Percentiles rank a stretch among this genome's conserved stretches.
These are phyloP conservation scores for Megaceryle torquata DNA, from an alignment of 2,113 vertebrate species.

Conservation along the genomic window DNA sequence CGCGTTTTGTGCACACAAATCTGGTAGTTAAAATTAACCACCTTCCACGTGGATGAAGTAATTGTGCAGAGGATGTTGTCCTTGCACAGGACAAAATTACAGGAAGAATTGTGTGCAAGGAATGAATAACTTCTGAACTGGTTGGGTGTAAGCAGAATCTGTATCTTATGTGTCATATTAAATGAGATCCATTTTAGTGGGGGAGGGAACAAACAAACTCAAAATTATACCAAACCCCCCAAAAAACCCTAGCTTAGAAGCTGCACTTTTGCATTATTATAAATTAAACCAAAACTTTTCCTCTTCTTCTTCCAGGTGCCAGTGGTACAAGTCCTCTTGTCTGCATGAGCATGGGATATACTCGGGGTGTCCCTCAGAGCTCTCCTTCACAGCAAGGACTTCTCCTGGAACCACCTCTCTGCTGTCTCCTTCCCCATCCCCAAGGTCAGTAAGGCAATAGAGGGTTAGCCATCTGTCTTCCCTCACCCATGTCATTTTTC, in stretches of 20 bases:
- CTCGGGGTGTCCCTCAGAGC: background rate
- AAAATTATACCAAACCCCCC: too few relatives aligned
- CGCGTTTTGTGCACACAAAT: background rate
- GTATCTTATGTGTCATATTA: rapidly evolving
- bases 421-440: background rate
- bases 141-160: background rate
- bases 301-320: background rate
- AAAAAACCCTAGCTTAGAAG: background rate
- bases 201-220: too few relatives aligned
- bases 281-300: background rate
- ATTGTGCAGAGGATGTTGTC: background rate
- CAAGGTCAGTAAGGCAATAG: background rate
- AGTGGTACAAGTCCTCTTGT: background rate
- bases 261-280: background rate
- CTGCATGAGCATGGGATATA: rapidly evolving
- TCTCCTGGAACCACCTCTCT: background rate
- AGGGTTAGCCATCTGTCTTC: background rate
- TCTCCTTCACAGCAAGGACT: background rate
- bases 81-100: background rate
- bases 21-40: background rate
- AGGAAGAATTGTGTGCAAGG: background rate
- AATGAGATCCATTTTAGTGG: too few relatives aligned
- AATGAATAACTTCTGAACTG: background rate
- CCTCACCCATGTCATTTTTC: background rate
- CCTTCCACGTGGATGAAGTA: background rate